Evolutionary conservation across 2,113 vertebrate species (phyloP), one percentile per base, ranked within the genome.

Genomic region (Callorhinus ursinus): DNA sequence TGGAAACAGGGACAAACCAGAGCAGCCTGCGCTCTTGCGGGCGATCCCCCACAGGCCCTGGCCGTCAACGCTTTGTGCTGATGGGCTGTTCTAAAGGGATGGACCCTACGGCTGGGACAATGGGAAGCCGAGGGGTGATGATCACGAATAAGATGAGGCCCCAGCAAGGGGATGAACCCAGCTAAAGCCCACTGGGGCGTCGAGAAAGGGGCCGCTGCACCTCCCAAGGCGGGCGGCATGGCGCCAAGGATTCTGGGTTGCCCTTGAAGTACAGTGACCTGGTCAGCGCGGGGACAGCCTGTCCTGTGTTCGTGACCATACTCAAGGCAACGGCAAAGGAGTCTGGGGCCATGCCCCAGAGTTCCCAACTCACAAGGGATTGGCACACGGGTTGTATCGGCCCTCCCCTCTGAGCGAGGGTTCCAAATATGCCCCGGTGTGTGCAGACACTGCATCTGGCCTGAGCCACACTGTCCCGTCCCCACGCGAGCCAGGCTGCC

Each of bases 141-240:
- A 31, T 18, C 26, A 2, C 1, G 7, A 16, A 16, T 31, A 28
- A 46, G 72, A 28, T 13, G 39, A 8, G 0, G 4, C 12, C 74
- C 74, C 14, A 49, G 74, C 74, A 9, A 1, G 24, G 42, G 39
- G 24, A 28, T 26, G 7, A 46, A 46, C 46, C 46, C 46, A 15
- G 26, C 4, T 4, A 14, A 42, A 15, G 42, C 42, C 28, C 26
- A 15, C 7, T 1, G 24, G 1, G 42, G 3, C 7, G 24, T 1
- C 12, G 69, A 71, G 19, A 36, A n/a, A 2, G 12, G 13, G 39
- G 24, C 39, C 39, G 3, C 12, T 1, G 3, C 24, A 3, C 10
- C 5, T 2, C 72, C 39, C 72, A 16, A 16, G 24, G 42, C 0
- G 7, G 28, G 33, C 3, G 16, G 33, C 7, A 1, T n/a, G 6